phyloP scores from a whole-genome alignment of 1,140 invertebrate species.

The Bombus soroeensis region DNA sequence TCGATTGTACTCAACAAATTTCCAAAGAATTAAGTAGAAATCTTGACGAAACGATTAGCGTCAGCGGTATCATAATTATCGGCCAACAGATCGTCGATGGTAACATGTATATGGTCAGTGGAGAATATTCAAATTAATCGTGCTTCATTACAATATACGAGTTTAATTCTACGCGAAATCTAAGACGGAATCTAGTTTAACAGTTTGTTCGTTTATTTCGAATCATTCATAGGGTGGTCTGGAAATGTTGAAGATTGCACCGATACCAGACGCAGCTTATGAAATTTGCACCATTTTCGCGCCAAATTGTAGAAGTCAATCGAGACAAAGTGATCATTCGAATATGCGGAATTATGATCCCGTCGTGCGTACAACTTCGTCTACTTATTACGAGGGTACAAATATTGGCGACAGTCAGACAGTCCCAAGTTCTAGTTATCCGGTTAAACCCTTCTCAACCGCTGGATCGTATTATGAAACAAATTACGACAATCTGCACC shows the following conservation, averaged over 20 bases:
- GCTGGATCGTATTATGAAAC: constrained; percentile 13
- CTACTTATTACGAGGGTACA: constrained; percentile 15
- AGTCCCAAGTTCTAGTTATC: background rate
- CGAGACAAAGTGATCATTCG: background rate
- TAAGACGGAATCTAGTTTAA: background rate
- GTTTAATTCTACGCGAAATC: background rate
- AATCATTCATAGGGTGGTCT: constrained; percentile 86
- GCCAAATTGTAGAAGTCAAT: constrained; percentile 84
- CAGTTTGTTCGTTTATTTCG: background rate
- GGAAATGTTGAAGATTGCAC: constrained; percentile 88
- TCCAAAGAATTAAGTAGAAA: constrained; percentile 85
- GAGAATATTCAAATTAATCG: background rate
- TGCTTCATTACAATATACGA: too few species aligned
- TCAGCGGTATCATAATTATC: constrained; percentile 88
- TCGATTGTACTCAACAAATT: constrained; percentile 86
- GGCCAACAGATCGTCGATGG: constrained; percentile 88
- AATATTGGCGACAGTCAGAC: background rate
- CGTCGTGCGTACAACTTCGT: background rate
- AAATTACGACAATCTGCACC: background rate
- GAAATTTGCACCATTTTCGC: constrained; percentile 88
- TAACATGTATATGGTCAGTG: constrained; percentile 85
- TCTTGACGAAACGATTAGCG: constrained; percentile 84
- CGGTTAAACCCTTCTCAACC: background rate
- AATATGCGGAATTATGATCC: background rate
- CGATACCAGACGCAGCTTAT: constrained; percentile 90